phyloP scores from a whole-genome alignment of 2,888 invertebrate species.

The Tineola bisselliella region DNA sequence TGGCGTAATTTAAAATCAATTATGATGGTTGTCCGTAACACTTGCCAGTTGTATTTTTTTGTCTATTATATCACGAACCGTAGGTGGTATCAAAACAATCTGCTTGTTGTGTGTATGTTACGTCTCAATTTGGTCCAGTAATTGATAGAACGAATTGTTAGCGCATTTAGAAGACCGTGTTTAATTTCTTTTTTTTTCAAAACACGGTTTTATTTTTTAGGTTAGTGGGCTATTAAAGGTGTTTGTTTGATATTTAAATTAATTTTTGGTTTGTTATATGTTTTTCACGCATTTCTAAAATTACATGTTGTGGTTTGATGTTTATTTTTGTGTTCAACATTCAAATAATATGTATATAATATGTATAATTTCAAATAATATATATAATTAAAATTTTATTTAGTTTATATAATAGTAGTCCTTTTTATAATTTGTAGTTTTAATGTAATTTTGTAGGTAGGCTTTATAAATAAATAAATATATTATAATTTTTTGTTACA shows the following conservation, averaged over 20 bases:
- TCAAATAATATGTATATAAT: too few relatives aligned
- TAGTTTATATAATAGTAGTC: too few relatives aligned
- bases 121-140: neutral
- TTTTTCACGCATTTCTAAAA: too few relatives aligned
- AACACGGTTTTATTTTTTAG: neutral
- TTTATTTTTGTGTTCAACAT: too few relatives aligned
- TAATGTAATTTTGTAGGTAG: too few relatives aligned
- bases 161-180: neutral
- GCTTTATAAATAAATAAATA: neutral
- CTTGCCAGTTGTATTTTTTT: neutral
- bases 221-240: neutral
- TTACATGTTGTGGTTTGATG: too few relatives aligned
- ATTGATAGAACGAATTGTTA: slow-evolving; percentile 7
- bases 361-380: too few relatives aligned
- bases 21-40: neutral
- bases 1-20: neutral
- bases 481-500: neutral
- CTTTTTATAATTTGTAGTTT: too few relatives aligned
- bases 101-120: neutral
- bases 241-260: too few relatives aligned
- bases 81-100: neutral
- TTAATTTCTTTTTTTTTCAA: neutral
- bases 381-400: too few relatives aligned
- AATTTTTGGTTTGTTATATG: too few relatives aligned
- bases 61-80: neutral